Conservation (phyloP, 2,888 invertebrate genomes). For the Saturnia japonica region DNA sequence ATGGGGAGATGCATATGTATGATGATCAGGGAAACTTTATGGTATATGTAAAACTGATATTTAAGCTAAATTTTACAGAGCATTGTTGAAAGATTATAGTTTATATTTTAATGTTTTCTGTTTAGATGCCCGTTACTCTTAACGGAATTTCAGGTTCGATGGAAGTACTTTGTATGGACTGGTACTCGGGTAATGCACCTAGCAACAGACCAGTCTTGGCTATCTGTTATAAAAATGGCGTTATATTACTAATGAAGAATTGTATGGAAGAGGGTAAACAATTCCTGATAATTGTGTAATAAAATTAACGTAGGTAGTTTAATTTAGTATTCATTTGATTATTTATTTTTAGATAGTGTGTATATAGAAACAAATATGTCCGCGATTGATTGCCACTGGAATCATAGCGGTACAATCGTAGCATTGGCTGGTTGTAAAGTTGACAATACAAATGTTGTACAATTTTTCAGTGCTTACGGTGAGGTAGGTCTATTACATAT, state of each 20-base stretch:
- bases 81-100: background rate
- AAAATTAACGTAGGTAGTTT: background rate
- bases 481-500: conserved; percentile 82
- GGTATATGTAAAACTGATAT: conserved; percentile 60
- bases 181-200: conserved; percentile 92
- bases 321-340: conserved; percentile 4
- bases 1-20: conserved; percentile 96
- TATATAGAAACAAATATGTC: conserved; percentile 92
- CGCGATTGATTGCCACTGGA: conserved; percentile 94
- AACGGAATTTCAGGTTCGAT: conserved; percentile 82
- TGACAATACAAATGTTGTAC: conserved; percentile 89
- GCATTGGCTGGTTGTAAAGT: conserved; percentile 90
- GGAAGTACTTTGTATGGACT: conserved; percentile 89
- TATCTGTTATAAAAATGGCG: conserved; percentile 94
- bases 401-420: conserved; percentile 93
- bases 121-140: conserved; percentile 89
- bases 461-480: conserved; percentile 95
- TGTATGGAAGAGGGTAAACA: conserved; percentile 91
- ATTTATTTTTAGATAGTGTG: conserved; percentile 85
- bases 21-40: conserved; percentile 94
- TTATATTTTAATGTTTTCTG: conserved; percentile 21
- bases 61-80: background rate
- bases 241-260: conserved; percentile 93
- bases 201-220: conserved; percentile 89
- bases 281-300: conserved; percentile 6